Conservation (phyloP, 1,140 invertebrate genomes). For the Trachelipus rathkii region DNA sequence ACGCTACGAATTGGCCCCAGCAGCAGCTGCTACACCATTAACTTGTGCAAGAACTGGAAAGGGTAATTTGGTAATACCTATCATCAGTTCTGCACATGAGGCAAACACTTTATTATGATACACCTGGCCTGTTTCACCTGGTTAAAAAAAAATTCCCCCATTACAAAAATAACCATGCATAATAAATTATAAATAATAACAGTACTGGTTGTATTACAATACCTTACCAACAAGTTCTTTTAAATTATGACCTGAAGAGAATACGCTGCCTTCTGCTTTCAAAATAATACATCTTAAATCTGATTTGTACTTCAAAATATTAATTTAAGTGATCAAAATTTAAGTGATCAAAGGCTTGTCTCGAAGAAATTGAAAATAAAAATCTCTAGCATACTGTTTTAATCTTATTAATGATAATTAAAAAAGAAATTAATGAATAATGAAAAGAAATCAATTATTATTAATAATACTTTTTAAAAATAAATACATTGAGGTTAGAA, state of each 20-base stretch:
- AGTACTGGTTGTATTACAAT: neutral
- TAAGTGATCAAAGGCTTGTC: too few relatives aligned
- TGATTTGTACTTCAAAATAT: slow-evolving; percentile 43
- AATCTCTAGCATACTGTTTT: too few relatives aligned
- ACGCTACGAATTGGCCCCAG: slow-evolving; percentile 89
- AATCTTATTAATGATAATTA: too few relatives aligned
- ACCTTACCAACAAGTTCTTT: slow-evolving; percentile 66
- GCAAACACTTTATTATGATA: slow-evolving; percentile 67
- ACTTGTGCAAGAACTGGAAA: slow-evolving; percentile 59
- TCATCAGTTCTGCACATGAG: slow-evolving; percentile 69
- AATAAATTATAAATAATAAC: neutral
- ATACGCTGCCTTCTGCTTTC: slow-evolving; percentile 69
- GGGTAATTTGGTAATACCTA: slow-evolving; percentile 56
- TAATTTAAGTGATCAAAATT: too few relatives aligned
- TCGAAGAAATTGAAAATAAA: too few relatives aligned
- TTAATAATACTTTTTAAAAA: too few relatives aligned
- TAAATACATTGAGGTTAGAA: too few relatives aligned
- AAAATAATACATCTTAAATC: slow-evolving; percentile 69
- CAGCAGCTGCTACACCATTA: slow-evolving; percentile 86
- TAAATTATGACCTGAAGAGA: slow-evolving; percentile 88
- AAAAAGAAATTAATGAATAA: too few relatives aligned
- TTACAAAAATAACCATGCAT: neutral
- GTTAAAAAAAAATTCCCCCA: neutral
- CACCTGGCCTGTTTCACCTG: slow-evolving; percentile 43
- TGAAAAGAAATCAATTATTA: too few relatives aligned